phyloP scores from a whole-genome alignment of 2,113 vertebrate species.

The Takifugu flavidus region DNA sequence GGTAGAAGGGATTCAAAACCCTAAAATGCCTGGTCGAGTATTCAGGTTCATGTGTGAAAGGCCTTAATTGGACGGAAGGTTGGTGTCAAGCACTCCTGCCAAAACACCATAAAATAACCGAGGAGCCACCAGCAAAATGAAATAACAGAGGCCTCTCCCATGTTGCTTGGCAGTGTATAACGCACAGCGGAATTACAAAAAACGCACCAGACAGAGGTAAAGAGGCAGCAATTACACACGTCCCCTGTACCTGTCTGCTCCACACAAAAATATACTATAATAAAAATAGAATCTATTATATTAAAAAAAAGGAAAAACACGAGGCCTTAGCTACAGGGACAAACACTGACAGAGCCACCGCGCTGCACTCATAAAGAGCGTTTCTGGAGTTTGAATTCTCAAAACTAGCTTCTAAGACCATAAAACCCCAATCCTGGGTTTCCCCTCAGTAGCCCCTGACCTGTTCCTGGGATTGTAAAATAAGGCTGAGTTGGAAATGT shows the following conservation, averaged over 20 bases:
- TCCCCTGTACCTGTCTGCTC: slow-evolving; percentile 64
- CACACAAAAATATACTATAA: slow-evolving; percentile 75
- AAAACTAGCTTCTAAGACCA: slow-evolving; percentile 22
- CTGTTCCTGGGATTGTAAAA: slow-evolving; percentile 38
- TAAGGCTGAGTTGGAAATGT: slow-evolving; percentile 57
- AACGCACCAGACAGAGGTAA: slow-evolving; percentile 60
- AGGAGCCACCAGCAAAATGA: slow-evolving; percentile 17
- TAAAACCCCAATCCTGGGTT: slow-evolving; percentile 2
- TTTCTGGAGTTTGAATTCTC: slow-evolving; percentile 12
- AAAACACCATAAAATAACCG: slow-evolving; percentile 10
- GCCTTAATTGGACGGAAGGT: slow-evolving; percentile 26
- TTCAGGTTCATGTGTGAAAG: slow-evolving; percentile 21
- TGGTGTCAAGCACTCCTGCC: slow-evolving; percentile 26
- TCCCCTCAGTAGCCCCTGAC: slow-evolving; percentile 30
- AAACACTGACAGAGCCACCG: slow-evolving; percentile 58
- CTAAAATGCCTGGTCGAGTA: neutral
- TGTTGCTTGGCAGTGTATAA: slow-evolving; percentile 79
- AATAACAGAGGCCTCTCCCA: slow-evolving; percentile 60
- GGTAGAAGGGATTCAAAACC: slow-evolving; percentile 6
- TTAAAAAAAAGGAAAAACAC: slow-evolving; percentile 64
- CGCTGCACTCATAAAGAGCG: slow-evolving; percentile 20
- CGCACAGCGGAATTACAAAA: slow-evolving; percentile 75
- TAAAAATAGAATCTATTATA: slow-evolving; percentile 76
- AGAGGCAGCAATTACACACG: slow-evolving; percentile 55
- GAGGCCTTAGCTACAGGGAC: slow-evolving; percentile 70